Evolutionary conservation across 64 coral and sea anemone species (phyloP).

Genomic region (Astreopora myriophthalma): DNA sequence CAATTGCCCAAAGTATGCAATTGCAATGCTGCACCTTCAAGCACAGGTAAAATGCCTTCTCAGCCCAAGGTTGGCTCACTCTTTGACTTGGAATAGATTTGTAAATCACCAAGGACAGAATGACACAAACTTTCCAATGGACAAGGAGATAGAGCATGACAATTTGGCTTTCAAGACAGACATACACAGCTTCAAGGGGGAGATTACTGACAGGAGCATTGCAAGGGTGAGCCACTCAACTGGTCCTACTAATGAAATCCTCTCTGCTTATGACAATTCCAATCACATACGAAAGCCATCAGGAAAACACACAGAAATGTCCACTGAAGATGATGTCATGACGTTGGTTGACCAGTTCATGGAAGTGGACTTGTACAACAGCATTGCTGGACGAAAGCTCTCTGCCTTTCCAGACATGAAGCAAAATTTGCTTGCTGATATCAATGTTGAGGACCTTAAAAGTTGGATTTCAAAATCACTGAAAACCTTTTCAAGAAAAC

Average conservation of each 20-base stretch:
- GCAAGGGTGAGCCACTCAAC: constrained; percentile 20
- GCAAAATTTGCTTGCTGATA: constrained; percentile 30
- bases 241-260: not conserved
- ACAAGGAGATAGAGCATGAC: constrained; percentile 64
- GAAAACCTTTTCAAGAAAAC: constrained; percentile 51
- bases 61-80: constrained; percentile 42
- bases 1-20: constrained; percentile 56
- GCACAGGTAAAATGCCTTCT: constrained; percentile 51
- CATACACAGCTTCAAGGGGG: constrained; percentile 55
- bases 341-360: constrained; percentile 44
- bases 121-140: constrained; percentile 69
- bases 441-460: constrained; percentile 11
- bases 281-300: constrained; percentile 44
- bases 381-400: constrained; percentile 33
- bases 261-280: constrained; percentile 4
- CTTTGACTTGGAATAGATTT: constrained; percentile 69
- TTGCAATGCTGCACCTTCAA: constrained; percentile 58
- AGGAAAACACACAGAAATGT: constrained; percentile 45
- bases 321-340: constrained; percentile 58
- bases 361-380: constrained; percentile 25
- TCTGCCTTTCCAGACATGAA: constrained; percentile 64
- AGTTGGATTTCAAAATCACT: constrained; percentile 53
- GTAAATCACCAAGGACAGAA: constrained; percentile 45
- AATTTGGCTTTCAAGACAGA: constrained; percentile 78
- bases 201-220: constrained; percentile 68